phyloP scores from a whole-genome alignment of 1,140 invertebrate species.

The Asobara japonica region DNA sequence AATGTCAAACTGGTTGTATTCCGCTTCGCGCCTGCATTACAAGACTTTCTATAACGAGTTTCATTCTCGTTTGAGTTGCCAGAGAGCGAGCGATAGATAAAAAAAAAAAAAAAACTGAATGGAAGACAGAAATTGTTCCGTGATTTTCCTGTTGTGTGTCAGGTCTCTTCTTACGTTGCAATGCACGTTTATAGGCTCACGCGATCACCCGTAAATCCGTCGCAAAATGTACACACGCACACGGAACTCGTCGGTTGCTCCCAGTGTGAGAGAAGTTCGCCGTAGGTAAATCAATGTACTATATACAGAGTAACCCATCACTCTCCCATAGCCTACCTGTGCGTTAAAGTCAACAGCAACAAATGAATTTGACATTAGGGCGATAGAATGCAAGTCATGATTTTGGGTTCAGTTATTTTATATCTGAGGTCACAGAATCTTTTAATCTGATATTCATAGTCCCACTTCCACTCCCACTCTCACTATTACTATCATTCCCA shows the following conservation, averaged over 20 bases:
- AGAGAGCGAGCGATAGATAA: not conserved
- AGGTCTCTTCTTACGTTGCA: not conserved
- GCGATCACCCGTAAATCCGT: not conserved
- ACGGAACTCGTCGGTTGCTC: not conserved
- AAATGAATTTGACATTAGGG: conserved; percentile 12
- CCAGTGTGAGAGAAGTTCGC: not conserved
- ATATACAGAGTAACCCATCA: conserved; percentile 6
- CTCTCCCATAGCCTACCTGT: not conserved
- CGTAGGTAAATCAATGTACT: conserved; percentile 11
- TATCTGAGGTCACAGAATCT: too few relatives aligned
- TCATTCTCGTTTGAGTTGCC: not conserved
- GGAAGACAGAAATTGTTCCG: not conserved
- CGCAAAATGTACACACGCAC: not conserved
- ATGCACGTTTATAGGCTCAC: conserved; percentile 4
- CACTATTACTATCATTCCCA: too few relatives aligned
- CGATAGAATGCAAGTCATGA: too few relatives aligned
- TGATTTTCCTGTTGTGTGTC: not conserved
- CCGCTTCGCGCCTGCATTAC: not conserved
- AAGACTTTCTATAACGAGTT: not conserved
- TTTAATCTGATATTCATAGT: too few relatives aligned
- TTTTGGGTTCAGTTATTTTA: too few relatives aligned
- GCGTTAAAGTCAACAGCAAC: not conserved
- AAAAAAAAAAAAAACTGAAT: not conserved
- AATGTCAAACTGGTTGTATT: not conserved
- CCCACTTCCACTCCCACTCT: too few relatives aligned